These are phyloP conservation scores for Pyrrhia umbra DNA, from an alignment of 2,888 invertebrate genomes.

Conservation along the genomic window DNA sequence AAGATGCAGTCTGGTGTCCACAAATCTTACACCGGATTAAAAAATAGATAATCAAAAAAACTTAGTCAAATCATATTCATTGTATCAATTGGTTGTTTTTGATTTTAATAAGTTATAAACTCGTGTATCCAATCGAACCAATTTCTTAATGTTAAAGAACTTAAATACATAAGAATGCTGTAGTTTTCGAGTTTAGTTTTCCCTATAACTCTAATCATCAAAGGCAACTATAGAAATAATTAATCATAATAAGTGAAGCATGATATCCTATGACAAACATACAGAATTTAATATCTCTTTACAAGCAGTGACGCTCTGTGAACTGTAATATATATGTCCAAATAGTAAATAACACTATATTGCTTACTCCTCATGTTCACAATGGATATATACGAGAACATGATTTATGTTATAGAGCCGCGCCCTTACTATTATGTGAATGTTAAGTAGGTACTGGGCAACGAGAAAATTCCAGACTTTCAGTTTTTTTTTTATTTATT, in stretches of 20 bases:
- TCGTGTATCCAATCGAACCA: too few species aligned
- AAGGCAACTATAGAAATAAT: background rate
- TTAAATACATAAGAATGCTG: too few species aligned
- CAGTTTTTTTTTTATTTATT: slow-evolving; percentile 37
- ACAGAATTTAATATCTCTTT: slow-evolving; percentile 13
- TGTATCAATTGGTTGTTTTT: too few species aligned
- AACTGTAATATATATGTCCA: slow-evolving; percentile 7
- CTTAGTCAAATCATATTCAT: too few species aligned
- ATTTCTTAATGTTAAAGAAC: too few species aligned
- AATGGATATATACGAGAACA: slow-evolving; percentile 23
- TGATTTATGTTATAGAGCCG: slow-evolving; percentile 40
- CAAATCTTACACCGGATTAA: too few species aligned
- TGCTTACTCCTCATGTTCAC: slow-evolving; percentile 6
- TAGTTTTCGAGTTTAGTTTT: too few species aligned
- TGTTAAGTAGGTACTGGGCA: slow-evolving; percentile 19
- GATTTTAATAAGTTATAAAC: too few species aligned
- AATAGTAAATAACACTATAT: background rate
- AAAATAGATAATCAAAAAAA: too few species aligned
- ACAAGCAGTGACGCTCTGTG: slow-evolving; percentile 14
- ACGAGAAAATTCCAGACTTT: slow-evolving; percentile 3
- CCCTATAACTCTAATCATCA: too few species aligned
- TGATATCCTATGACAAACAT: background rate
- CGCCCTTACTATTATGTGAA: slow-evolving; percentile 22
- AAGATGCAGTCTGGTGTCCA: too few species aligned
- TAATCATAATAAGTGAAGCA: slow-evolving; percentile 11